phyloP scores from a whole-genome alignment of 1,140 invertebrate genomes.

The Ceratoteleas bidentatus region DNA sequence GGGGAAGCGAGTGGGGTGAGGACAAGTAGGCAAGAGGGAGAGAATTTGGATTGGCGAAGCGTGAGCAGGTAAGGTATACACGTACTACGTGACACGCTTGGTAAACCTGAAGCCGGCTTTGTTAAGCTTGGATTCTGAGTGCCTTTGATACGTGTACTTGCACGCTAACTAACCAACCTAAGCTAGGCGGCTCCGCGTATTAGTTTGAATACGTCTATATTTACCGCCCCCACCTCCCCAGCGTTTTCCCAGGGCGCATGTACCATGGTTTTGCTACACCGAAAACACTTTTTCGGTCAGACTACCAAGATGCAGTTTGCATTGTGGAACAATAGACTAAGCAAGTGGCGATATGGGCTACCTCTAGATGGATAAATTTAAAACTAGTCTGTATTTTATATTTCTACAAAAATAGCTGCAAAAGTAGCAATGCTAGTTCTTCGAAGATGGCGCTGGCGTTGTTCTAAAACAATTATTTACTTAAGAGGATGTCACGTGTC shows the following conservation, averaged over 20 bases:
- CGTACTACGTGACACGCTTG: slow-evolving; percentile 81
- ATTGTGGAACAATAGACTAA: too few species aligned
- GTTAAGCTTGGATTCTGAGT: slow-evolving; percentile 82
- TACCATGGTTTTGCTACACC: too few species aligned
- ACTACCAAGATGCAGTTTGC: too few species aligned
- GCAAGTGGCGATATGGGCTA: too few species aligned
- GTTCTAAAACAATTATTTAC: too few species aligned
- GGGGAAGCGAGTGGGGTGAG: slow-evolving; percentile 57
- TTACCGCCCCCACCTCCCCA: slow-evolving; percentile 16
- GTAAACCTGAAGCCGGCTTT: slow-evolving; percentile 80
- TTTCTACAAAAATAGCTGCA: too few species aligned
- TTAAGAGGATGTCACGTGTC: too few species aligned
- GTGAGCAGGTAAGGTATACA: slow-evolving; percentile 78
- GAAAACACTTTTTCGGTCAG: too few species aligned
- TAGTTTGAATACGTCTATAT: slow-evolving; percentile 66
- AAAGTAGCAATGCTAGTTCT: too few species aligned
- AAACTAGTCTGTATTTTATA: too few species aligned
- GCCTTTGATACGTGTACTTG: slow-evolving; percentile 83
- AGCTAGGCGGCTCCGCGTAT: slow-evolving; percentile 73
- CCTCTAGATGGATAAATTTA: too few species aligned
- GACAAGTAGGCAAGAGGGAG: slow-evolving; percentile 64
- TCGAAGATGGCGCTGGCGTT: too few species aligned
- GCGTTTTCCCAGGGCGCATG: background rate
- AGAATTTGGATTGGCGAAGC: slow-evolving; percentile 75
- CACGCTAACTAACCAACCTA: slow-evolving; percentile 82